Conservation (phyloP, 2,113 vertebrate species). For the Romanogobio albipinnatus region DNA sequence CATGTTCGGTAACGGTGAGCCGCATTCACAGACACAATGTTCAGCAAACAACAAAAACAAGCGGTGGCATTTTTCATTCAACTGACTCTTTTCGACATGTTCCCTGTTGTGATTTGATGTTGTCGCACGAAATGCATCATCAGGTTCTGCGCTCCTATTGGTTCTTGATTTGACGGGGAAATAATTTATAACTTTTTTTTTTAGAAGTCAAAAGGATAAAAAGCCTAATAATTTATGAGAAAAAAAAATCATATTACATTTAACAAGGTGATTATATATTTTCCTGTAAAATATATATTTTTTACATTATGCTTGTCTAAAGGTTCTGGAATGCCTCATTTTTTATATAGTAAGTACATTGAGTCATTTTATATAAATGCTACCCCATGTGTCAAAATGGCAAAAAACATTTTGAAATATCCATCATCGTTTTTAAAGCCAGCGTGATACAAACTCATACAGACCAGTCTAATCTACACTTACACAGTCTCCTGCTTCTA, state of each 20-base stretch:
- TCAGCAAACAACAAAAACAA: too few relatives aligned
- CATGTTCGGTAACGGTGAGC: too few relatives aligned
- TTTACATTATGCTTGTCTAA: not conserved
- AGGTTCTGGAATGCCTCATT: not conserved
- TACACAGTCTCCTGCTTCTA: not conserved
- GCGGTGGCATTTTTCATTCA: too few relatives aligned
- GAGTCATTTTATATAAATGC: not conserved
- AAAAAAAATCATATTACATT: too few relatives aligned
- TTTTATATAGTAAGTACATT: not conserved
- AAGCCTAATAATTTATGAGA: not conserved
- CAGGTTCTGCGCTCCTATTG: too few relatives aligned
- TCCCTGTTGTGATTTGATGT: too few relatives aligned
- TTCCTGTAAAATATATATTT: too few relatives aligned
- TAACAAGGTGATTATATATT: not conserved
- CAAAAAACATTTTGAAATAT: not conserved
- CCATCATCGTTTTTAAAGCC: not conserved
- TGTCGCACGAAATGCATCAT: too few relatives aligned
- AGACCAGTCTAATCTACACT: not conserved
- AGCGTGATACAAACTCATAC: not conserved
- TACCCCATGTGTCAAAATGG: not conserved
- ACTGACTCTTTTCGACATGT: too few relatives aligned
- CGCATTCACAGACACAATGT: too few relatives aligned
- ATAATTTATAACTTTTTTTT: too few relatives aligned
- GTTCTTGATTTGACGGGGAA: not conserved
- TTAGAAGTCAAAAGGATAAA: not conserved